Base-by-base conservation (phyloP, 2,113 vertebrate species). In the Pachypanchax playfairii region DNA sequence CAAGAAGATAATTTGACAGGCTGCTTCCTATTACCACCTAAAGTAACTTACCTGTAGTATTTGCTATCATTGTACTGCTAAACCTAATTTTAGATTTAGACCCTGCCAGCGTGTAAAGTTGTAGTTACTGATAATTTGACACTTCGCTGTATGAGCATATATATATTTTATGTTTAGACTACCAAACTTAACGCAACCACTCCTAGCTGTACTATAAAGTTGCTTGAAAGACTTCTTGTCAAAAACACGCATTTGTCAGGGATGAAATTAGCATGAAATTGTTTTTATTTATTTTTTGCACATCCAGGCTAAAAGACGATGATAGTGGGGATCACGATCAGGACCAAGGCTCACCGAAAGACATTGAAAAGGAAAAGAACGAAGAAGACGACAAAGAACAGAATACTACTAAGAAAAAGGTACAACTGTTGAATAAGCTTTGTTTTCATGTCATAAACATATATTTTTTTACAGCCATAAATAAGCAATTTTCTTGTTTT, bases 251-350 rank as follows among this genome's bases (percentile, higher is more conserved):
- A 20, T 18, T 18, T 63, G 12, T n/a, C 9, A 31, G 25, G 11
- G 17, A 11, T 50, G 48, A 2, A 2, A 8, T 3, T 6, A n/a
- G 13, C 17, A n/a, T 28, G 24, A 28, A 4, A 51, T 25, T 33
- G 6, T 70, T 69, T 26, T 36, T 24, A 14, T 67, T 3, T 7
- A 44, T n/a, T n/a, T n/a, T n/a, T n/a, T n/a, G n/a, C n/a, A n/a
- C n/a, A 35, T 77, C 22, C 61, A 93, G 92, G 82, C 73, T 93
- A 58, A 93, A 93, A 91, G 92, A 93, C 83, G 92, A 93, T 48
- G 91, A 93, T 82, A 93, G 92, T 74, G 92, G 92, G 80, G 92
- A 93, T 76, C 92, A 93, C 65, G 91, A 93, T 70, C 91, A 93
- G 84, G 92, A 93, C 53, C 90, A 90, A 85, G 50, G 83, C 79